phyloP scores from a whole-genome alignment of 2,797 vertebrate genomes.

The Gadopsis marmoratus region DNA sequence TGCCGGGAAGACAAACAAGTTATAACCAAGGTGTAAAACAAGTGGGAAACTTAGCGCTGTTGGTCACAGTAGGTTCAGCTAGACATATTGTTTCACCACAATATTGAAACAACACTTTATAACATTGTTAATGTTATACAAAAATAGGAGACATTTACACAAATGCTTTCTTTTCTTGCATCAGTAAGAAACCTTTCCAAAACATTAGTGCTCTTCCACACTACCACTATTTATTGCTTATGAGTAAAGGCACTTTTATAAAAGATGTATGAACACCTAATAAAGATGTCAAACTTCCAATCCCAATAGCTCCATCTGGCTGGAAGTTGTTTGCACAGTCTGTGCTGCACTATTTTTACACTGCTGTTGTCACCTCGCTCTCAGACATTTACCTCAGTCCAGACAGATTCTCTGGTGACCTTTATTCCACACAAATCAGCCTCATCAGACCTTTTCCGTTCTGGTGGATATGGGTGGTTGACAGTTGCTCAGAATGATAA shows the following conservation, averaged over 20 bases:
- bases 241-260: background rate
- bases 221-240: background rate
- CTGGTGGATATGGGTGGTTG: slow-evolving; percentile 14
- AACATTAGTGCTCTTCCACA: background rate
- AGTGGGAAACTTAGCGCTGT: background rate
- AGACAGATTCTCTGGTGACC: slow-evolving; percentile 34
- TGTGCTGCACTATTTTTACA: slow-evolving; percentile 18
- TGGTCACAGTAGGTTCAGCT: slow-evolving; percentile 22
- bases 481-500: slow-evolving; percentile 13
- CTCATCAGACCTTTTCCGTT: slow-evolving; percentile 44
- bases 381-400: slow-evolving; percentile 51
- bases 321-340: slow-evolving; percentile 9
- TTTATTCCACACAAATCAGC: slow-evolving; percentile 51
- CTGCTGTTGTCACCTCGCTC: slow-evolving; percentile 48
- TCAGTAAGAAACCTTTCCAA: background rate
- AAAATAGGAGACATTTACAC: background rate
- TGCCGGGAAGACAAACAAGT: slow-evolving; percentile 13
- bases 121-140: background rate
- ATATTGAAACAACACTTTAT: background rate
- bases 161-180: slow-evolving; percentile 5
- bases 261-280: slow-evolving; percentile 4
- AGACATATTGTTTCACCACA: background rate
- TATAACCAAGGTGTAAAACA: slow-evolving; percentile 14
- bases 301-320: slow-evolving; percentile 16
- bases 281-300: slow-evolving; percentile 14